Base-by-base conservation (phyloP, 2,888 invertebrate species). In the Mesoligia furuncula region DNA sequence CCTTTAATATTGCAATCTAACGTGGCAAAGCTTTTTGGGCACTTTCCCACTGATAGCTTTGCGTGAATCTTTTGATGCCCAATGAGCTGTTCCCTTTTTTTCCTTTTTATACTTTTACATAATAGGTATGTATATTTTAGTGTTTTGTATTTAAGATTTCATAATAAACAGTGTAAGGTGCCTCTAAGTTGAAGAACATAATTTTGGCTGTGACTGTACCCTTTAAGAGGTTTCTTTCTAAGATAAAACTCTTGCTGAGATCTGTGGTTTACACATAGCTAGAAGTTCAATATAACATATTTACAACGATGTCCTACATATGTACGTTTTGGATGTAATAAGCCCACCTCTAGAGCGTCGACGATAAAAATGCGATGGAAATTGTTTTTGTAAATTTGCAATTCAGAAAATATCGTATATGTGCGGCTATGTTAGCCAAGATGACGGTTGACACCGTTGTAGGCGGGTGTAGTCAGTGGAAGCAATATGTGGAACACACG, bases 371-470 rank as follows among this genome's bases (percentile, higher is more conserved):
- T 82, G 74, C 73, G 75, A 76, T 86, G 77, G 77, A 86, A 85
- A 86, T 88, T 82, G 82, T 76, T 75, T 85, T 81, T 71, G 73
- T 57, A 77, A 81, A 88, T 88, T 88, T 88, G 88, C 85, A 88
- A 86, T 88, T 88, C 88, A 73, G 86, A 88, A 42, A 45, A 85
- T 79, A 82, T 80, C 77, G 81, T 68, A 80, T 80, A 79, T 69
- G 72, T 84, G 73, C 59, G 77, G 78, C 69, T 79, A 73, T 83
- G 80, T 82, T 79, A 73, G 64, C 31, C 65, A 74, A 78, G 81
- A 83, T 86, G 86, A 83, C 83, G 83, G 85, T 77, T 82, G 80
- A 83, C 85, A 79, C 71, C 76, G 24, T 36, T 78, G 80, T 72
- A 78, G 64, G 77, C 39, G 79, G 61, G 61, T 75, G 61, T 75